Evolutionary conservation across 2,797 vertebrate species (phyloP), one percentile per base, ranked within the genome.

Genomic region (Mormyrus hasselquistii): DNA sequence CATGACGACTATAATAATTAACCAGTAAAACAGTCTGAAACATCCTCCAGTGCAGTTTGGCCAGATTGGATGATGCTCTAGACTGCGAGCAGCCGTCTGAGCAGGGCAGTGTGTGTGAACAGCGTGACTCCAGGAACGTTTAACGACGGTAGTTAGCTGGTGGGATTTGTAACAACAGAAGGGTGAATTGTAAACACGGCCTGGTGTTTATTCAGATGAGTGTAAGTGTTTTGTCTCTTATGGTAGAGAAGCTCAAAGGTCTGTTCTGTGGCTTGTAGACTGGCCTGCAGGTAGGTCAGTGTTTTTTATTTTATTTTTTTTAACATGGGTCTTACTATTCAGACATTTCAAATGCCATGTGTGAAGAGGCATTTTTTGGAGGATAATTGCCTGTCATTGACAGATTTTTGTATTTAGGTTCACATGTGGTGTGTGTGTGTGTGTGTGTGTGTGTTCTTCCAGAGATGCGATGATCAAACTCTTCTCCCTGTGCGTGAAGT

Each of bases 381-480:
- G 87, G 76, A 62, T 84, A 38, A 25, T 83, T 86, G 3, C 5
- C 88, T 92, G 88, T 90, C 90, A 88, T 22, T 84, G 44, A 10
- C 82, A 84, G 19, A 22, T 25, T 44, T 79, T 79, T n/a, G 73
- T 38, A 6, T 73, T 73, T 34, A 73, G 4, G 65, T 50, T 88
- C 8, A 88, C 16, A n/a, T 84, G n/a, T 89, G 90, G 41, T 92
- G 16, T 90, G 57, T 90, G 87, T 92, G 55, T 93, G 41, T 92
- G 16, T 90, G 57, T 90, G 87, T 92, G 55, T 93, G 91, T 89
- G 50, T 57, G 25, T n/a, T 16, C 92, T 92, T 91, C 4, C 91
- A 96, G 96, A 92, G 96, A 96, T 22, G 95, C 95, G 0, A 73
- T 96, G 52, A 0, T 95, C 91, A 96, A 92, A 92, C 0, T 94